Base-by-base conservation (phyloP, 1,140 invertebrate genomes). In the Rhopalosiphum padi region DNA sequence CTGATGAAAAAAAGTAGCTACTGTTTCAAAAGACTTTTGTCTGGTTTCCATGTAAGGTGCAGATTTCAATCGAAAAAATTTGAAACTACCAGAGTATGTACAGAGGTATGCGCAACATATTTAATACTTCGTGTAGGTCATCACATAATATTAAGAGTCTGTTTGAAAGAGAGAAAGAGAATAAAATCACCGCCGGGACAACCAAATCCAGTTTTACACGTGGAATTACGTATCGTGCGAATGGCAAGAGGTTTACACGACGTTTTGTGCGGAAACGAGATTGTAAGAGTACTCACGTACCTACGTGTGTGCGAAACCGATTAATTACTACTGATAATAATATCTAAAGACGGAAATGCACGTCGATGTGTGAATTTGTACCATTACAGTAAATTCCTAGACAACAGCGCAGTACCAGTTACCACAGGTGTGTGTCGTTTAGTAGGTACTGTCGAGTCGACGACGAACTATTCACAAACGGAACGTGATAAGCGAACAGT, bases 261-360 rank as follows among this genome's bases (percentile, higher is more conserved):
- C 15, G n/a, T 77, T 18, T 2, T 77, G 60, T n/a, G 60, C 30
- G 30, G 60, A 77, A 77, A 15, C 30, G 23, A 77, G 60, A 77
- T 68, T n/a, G 60, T 77, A n/a, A 77, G 15, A 51, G 48, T 77
- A 77, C 60, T 77, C 60, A 77, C 60, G 60, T 77, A 77, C 18
- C 48, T 2, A 51, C 60, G 60, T n/a, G 60, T 77, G 15, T n/a
- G 4, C 60, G 60, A 77, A 77, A 77, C 60, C 60, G 30, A 77
- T n/a, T 77, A 77, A 77, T 77, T n/a, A 77, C 60, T 77, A n/a
- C 60, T 77, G 30, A 77, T n/a, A 77, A 60, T 60, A 60, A n/a
- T 77, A 77, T n/a, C 60, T n/a, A n/a, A 77, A 18, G 60, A n/a
- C 60, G 60, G 60, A 77, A 77, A 77, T 77, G 30, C 15, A n/a